phyloP scores from a whole-genome alignment of 2,888 invertebrate species.

The Lycia hirtaria region DNA sequence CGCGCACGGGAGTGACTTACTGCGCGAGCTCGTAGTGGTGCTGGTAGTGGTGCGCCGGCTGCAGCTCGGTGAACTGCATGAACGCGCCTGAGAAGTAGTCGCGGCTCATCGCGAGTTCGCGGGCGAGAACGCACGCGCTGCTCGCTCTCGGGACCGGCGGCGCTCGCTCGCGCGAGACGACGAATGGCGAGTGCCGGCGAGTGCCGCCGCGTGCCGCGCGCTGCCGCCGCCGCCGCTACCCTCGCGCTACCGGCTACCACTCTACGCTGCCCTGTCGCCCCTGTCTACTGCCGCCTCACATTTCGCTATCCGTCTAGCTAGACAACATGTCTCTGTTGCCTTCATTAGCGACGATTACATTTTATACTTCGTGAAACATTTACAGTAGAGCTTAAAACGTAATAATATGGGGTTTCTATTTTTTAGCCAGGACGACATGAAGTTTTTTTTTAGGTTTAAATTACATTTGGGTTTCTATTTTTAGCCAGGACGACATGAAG shows the following conservation, averaged over 20 bases:
- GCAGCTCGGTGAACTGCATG: constrained; percentile 11
- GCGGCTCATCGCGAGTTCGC: constrained; percentile 1
- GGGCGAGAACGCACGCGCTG: neutral
- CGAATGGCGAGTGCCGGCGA: neutral
- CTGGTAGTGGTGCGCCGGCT: neutral
- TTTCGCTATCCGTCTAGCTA: too few species aligned
- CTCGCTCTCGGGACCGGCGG: too few species aligned
- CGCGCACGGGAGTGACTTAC: too few species aligned
- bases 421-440: too few species aligned
- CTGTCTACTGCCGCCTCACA: neutral
- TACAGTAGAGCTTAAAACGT: too few species aligned
- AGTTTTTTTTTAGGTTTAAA: too few species aligned
- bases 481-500: too few species aligned
- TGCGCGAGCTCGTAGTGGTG: neutral
- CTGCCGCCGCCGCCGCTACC: neutral
- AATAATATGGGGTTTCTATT: too few species aligned
- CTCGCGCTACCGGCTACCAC: neutral
- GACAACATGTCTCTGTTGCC: too few species aligned
- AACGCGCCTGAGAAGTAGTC: constrained; percentile 7
- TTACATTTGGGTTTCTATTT: too few species aligned
- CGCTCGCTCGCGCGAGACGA: neutral
- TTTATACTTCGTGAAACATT: too few species aligned
- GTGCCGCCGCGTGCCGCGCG: neutral
- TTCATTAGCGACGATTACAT: too few species aligned
- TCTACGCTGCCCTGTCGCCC: neutral